Conservation (phyloP, 2,888 invertebrate species). For the Synergus itoensis region DNA sequence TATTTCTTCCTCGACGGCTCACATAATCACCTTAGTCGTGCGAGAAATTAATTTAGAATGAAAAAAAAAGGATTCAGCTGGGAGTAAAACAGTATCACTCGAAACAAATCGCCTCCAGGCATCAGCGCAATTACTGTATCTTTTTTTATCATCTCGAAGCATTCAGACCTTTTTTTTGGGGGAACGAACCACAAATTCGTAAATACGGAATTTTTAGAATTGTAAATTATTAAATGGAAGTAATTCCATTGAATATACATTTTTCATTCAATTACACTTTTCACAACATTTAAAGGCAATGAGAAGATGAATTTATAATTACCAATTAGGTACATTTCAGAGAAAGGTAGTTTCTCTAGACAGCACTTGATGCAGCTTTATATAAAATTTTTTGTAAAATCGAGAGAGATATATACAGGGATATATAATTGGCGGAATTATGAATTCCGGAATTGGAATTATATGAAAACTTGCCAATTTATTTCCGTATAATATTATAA, state of each 20-base stretch:
- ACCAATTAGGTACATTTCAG: not conserved
- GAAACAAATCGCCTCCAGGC: not conserved
- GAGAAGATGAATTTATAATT: not conserved
- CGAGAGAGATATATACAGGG: too few relatives aligned
- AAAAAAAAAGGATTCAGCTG: not conserved
- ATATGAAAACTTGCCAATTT: constrained; percentile 11
- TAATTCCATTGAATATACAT: too few relatives aligned
- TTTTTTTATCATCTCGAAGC: too few relatives aligned
- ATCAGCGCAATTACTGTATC: not conserved
- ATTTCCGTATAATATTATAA: not conserved
- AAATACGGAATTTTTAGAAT: too few relatives aligned
- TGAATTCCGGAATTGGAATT: not conserved
- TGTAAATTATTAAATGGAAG: too few relatives aligned
- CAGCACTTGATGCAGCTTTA: not conserved
- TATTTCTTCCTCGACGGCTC: constrained; percentile 10
- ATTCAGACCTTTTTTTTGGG: too few relatives aligned
- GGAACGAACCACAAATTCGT: too few relatives aligned
- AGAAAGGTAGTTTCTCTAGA: not conserved
- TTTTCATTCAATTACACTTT: not conserved
- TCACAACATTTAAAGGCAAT: not conserved
- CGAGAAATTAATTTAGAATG: not conserved
- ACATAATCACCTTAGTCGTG: not conserved
- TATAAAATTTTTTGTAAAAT: not conserved
- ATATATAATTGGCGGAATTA: constrained; percentile 13
- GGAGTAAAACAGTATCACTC: not conserved